phyloP scores from a whole-genome alignment of 2,797 vertebrate genomes.

The Hemitrygon akajei region DNA sequence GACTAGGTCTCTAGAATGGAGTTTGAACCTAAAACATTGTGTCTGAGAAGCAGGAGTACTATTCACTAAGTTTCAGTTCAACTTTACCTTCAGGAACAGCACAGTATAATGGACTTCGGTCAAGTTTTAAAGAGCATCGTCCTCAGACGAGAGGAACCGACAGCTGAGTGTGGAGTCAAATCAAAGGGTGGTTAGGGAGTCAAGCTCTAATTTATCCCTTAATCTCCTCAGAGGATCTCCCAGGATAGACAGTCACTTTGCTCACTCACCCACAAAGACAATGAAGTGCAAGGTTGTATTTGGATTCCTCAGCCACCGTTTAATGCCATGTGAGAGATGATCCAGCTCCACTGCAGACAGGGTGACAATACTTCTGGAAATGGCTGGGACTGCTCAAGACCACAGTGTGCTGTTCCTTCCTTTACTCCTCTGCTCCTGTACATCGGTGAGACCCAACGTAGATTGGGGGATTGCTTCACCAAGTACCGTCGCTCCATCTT shows the following conservation, averaged over 20 bases:
- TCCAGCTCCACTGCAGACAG: neutral
- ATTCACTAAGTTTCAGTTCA: neutral
- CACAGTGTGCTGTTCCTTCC: neutral
- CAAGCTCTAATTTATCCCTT: constrained; percentile 8
- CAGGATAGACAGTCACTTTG: constrained; percentile 7
- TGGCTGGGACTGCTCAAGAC: neutral
- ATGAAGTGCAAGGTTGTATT: neutral
- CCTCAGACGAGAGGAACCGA: neutral
- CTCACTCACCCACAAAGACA: constrained; percentile 10
- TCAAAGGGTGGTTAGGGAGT: neutral
- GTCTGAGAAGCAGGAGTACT: no score
- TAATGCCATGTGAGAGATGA: neutral
- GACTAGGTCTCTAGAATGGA: no score
- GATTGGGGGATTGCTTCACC: no score
- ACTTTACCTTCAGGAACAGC: neutral
- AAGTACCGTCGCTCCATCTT: no score
- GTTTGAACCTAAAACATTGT: no score
- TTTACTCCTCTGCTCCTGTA: neutral
- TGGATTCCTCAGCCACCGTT: neutral
- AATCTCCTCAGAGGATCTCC: constrained; percentile 25
- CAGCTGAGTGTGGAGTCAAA: neutral
- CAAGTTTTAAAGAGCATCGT: neutral
- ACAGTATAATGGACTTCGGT: neutral
- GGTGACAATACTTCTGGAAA: neutral
- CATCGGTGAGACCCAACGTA: no score